Base-by-base conservation (phyloP, 2,888 invertebrate genomes). In the Exephanes ischioxanthus region DNA sequence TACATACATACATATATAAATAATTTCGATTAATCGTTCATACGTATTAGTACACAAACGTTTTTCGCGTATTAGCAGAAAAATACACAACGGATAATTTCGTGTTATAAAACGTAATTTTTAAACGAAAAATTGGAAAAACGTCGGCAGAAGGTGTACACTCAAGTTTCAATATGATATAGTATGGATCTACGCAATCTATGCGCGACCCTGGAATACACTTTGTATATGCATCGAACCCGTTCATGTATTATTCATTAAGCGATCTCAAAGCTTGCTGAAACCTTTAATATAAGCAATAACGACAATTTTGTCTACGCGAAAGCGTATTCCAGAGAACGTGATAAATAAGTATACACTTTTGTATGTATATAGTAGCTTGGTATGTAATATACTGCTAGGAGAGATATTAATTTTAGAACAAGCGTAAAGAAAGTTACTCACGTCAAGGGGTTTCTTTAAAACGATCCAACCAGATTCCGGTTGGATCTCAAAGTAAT, bases 401-500 rank as follows among this genome's bases (percentile, higher is more conserved):
- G 72, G 77, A 86, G 84, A 87, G 83, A 85, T 86, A 80, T 83
- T 77, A 81, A 76, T 79, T 72, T 77, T 68, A 51, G 82, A 71
- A 66, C 77, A 66, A 76, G 53, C 45, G 45, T 45, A 45, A 45
- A 45, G 45, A 45, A 45, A 45, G 45, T 45, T 96, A 98, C 98
- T 98, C 97, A 98, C 98, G 96, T 98, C 98, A 93, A 99, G 95
- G 80, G 98, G 98, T 94, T 98, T 98, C 95, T 97, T 98, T 91
- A 99, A 95, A 85, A 98, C 98, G 93, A 99, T 99, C 98, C 99
- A 99, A 93, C 99, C 99, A 91, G 98, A 98, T 94, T 99, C 98
- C 90, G 98, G 97, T 95, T 99, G 99, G 91, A 99, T 98, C 94
- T 98, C 97, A 94, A 99, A 99, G 95, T 99, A 98, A 93, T 98